Percentiles rank a stretch among this genome's conserved stretches.
Evolutionary conservation across 1,140 invertebrate genomes (phyloP).

Genomic region (Scaptomyza graminum): DNA sequence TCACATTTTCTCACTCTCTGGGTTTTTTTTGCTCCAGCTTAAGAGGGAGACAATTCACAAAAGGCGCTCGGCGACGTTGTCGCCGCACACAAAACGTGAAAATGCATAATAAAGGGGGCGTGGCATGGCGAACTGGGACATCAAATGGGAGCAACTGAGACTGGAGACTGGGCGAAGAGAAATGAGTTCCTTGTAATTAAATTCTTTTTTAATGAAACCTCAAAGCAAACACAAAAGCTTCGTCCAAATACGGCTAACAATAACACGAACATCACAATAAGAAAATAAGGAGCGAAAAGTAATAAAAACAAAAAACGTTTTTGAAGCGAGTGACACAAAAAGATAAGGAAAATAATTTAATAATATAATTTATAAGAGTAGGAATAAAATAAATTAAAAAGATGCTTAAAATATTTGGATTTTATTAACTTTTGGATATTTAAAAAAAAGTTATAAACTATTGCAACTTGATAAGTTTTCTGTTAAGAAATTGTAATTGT

Average conservation of each 20-base stretch:
- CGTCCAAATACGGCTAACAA: constrained; percentile 24
- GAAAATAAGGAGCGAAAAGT: constrained; percentile 18
- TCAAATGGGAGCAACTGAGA: constrained; percentile 28
- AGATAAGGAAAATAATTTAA: constrained; percentile 6
- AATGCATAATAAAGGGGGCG: constrained; percentile 69
- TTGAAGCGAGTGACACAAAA: constrained; percentile 12
- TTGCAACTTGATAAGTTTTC: no score
- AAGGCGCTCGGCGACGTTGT: constrained; percentile 9
- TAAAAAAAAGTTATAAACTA: no score
- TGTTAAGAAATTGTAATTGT: no score
- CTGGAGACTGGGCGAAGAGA: background rate
- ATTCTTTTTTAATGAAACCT: constrained; percentile 71
- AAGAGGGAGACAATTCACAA: constrained; percentile 41
- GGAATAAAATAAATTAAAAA: background rate
- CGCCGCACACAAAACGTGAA: constrained; percentile 49
- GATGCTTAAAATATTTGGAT: no score
- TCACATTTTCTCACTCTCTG: constrained; percentile 11
- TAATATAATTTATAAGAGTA: background rate
- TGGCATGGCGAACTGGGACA: constrained; percentile 21
- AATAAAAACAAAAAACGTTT: constrained; percentile 11
- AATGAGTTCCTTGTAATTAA: constrained; percentile 59
- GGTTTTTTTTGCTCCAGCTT: background rate
- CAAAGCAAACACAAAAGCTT: constrained; percentile 50
- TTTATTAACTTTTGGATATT: no score
- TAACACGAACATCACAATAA: constrained; percentile 12